Evolutionary conservation across 2,888 invertebrate genomes (phyloP).

Genomic region (Rotaria sp.): DNA sequence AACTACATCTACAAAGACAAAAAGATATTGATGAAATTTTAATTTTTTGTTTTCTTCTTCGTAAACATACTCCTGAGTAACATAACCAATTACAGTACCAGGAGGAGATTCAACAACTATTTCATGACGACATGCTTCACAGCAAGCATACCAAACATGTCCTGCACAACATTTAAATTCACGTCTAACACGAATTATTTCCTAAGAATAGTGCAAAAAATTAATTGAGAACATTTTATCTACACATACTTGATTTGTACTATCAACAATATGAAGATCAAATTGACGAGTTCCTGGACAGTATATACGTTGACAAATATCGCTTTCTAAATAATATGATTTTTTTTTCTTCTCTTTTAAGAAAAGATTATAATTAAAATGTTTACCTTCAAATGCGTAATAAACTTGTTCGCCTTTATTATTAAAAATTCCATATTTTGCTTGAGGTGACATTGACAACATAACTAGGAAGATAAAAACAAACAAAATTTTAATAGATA

Average conservation of each 20-base stretch:
- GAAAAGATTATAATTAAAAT: not conserved
- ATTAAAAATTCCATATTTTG: not conserved
- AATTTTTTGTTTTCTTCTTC: not conserved
- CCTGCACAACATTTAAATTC: conserved; percentile 52
- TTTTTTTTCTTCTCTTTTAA: not conserved
- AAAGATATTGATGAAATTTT: not conserved
- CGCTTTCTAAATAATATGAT: not conserved
- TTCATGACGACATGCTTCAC: conserved; percentile 46
- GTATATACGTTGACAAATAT: not conserved
- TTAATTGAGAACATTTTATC: not conserved
- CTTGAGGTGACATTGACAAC: no score
- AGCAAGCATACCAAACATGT: conserved; percentile 47
- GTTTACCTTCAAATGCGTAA: not conserved
- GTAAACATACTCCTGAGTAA: conserved; percentile 48
- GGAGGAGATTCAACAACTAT: conserved; percentile 50
- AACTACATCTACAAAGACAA: not conserved
- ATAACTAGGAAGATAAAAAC: not conserved
- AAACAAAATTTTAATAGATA: not conserved
- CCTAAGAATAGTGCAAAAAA: conserved; percentile 43
- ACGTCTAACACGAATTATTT: conserved; percentile 49
- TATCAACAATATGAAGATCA: not conserved
- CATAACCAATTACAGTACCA: conserved; percentile 49
- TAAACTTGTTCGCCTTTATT: not conserved
- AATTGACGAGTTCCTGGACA: not conserved
- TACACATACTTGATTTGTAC: not conserved